Base-by-base conservation (phyloP, 2,797 vertebrate genomes). In the Ptychadena robeensis region DNA sequence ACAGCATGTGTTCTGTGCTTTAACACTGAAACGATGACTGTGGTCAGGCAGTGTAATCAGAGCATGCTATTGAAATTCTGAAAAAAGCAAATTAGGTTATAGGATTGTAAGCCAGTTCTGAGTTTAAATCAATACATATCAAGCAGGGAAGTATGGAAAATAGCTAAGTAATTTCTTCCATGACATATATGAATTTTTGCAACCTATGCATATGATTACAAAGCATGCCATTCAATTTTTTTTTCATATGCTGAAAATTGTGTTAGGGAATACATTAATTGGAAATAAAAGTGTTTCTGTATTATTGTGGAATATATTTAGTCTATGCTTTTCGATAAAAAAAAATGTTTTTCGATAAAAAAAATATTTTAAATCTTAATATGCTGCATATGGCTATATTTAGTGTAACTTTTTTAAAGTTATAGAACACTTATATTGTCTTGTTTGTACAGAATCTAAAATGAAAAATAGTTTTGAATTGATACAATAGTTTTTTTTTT, bases 1-100 rank as follows among this genome's bases (percentile, higher is more conserved):
- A 66, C 85, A 86, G 89, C 85, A 61, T 78, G 85, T 86, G 89
- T 89, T 88, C 83, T 75, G 83, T 86, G 85, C 83, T 86, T 85
- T 0, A 2, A 81, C 87, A 87, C 61, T 67, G 0, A 4, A 72
- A 75, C 82, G 8, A 85, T 86, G 3, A 44, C 66, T 61, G 37
- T 64, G 82, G 34, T 53, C 0, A 64, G 0, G 9, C 77, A 82
- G 80, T 37, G 69, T 27, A 82, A 66, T 86, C 68, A 31, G 64
- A 86, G 81, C 85, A 63, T 12, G 78, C 74, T 0, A 70, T 68
- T 64, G 71, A 80, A 71, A 74, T 80, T 18, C 27, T 59, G 34
- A 79, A 59, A 67, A 73, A 73, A 59, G 35, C 53, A 75, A 79
- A 80, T 76, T 81, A 81, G 78, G 78, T 85, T 85, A 76, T 76